Base-by-base conservation (phyloP, 92 coral and sea anemone genomes). In the Bergia sp. region DNA sequence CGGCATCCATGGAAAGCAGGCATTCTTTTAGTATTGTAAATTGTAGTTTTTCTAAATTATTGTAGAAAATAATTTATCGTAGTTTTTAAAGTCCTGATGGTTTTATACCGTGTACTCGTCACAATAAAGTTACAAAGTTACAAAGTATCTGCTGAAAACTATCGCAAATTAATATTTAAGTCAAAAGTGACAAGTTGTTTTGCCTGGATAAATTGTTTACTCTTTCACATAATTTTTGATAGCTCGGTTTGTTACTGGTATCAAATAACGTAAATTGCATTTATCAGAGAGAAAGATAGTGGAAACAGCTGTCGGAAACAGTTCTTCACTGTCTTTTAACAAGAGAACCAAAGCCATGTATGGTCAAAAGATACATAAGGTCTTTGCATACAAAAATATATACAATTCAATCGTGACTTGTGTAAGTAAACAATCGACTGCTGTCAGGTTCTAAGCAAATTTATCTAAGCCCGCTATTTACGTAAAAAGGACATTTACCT, bases 251-350 rank as follows among this genome's bases (percentile, higher is more conserved):
- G 2, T 61, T 61, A 4, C 29, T 61, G 8, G 69, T 61, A 21
- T 61, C 69, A 18, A 38, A 42, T 10, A 15, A 74, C 18, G 44
- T 18, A 76, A 76, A 21, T 0, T 76, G 29, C 80, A 41, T 38
- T 41, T 76, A 41, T 21, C 5, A 4, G 1, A 7, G 1, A 76
- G 47, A 41, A 39, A n/a, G 7, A 7, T 2, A 41, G 49, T 76
- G 53, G 45, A 76, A 76, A 38, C 80, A 76, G 53, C 80, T 76
- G 80, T 76, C 80, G 50, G 37, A 76, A 76, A 41, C 43, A 18
- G 20, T 37, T 73, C 41, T 73, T 73, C n/a, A 73, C 20, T 76
- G 49, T 1, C 43, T 36, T 38, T 40, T 76, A 23, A 41, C 11
- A 0, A 44, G 15, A 18, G n/a, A 20, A 4, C n/a, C 41, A 76